Base-by-base conservation (phyloP, 2,113 vertebrate species). In the Channa argus region DNA sequence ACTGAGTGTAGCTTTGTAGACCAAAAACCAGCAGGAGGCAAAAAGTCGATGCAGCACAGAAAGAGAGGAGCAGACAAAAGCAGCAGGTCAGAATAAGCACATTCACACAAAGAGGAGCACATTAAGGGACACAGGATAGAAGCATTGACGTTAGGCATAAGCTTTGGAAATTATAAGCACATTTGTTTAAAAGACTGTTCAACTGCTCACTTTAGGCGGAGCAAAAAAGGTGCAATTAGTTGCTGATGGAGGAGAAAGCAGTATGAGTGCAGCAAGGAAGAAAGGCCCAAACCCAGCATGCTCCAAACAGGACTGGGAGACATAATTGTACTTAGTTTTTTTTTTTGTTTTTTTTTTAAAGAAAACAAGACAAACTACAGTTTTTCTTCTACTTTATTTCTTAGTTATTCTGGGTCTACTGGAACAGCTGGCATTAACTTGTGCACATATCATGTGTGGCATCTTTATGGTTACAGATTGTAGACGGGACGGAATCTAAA, bases 1-100 rank as follows among this genome's bases (percentile, higher is more conserved):
- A 97, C 71, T 96, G 95, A 95, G 96, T 97, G 91, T 96, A 98
- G 96, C 97, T 98, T 96, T 95, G 92, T 92, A 90, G 86, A 91
- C 92, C 89, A 92, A 94, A 91, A 93, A 90, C 93, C 91, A 91
- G 88, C 90, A 89, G 84, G 82, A 83, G 71, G 84, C 83, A 90
- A 82, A 85, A 80, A 86, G 67, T 83, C 86, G 91, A 89, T 61
- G 47, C 58, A 90, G 87, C 75, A 80, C 77, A 89, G 55, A 85
- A 73, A 84, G 52, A 86, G 79, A 84, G 90, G 74, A 92, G 92
- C 91, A 89, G 90, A 88, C 65, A 38, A 91, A 88, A 90, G 91
- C 80, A 64, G 71, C 82, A 83, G 84, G 85, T 90, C 88, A 93
- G 86, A 90, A 86, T 71, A 72, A 89, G 84, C 83, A 81, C 83